Percentiles rank a stretch among this genome's conserved stretches.
Conservation (phyloP, 2,888 invertebrate genomes). For the Drosophila affinis region DNA sequence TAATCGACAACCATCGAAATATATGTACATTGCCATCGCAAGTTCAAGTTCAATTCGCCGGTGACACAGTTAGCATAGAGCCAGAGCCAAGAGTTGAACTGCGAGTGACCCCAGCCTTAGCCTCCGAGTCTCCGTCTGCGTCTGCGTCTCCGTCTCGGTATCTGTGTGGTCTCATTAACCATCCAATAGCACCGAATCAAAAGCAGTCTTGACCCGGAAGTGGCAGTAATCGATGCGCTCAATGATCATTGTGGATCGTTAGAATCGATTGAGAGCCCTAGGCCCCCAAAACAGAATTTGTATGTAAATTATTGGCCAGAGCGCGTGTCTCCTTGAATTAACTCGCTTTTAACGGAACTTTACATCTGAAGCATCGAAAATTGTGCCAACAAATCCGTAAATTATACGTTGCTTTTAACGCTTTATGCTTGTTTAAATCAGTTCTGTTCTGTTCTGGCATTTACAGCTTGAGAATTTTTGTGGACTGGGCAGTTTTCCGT, state of each 20-base stretch:
- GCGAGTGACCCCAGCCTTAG: conserved; percentile 66
- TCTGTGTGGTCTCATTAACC: conserved; percentile 31
- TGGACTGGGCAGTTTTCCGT: conserved; percentile 12
- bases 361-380: conserved; percentile 4
- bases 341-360: conserved; percentile 22
- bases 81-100: conserved; percentile 48
- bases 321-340: conserved; percentile 45
- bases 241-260: conserved; percentile 39
- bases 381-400: not conserved
- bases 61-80: conserved; percentile 68
- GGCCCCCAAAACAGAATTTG: conserved; percentile 53
- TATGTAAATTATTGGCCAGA: conserved; percentile 66
- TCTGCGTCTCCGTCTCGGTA: not conserved
- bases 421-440: conserved; percentile 13
- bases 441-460: not conserved
- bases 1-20: conserved; percentile 12
- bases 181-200: conserved; percentile 29
- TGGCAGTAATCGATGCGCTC: conserved; percentile 40
- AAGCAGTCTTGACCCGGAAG: conserved; percentile 63
- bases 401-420: not conserved
- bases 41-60: conserved; percentile 77
- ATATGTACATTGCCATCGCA: conserved; percentile 31
- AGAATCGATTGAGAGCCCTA: conserved; percentile 60
- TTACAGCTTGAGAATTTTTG: conserved; percentile 27
- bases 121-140: conserved; percentile 9